Conservation (phyloP, 2,888 invertebrate genomes). For the Lycocerus yunnanus region DNA sequence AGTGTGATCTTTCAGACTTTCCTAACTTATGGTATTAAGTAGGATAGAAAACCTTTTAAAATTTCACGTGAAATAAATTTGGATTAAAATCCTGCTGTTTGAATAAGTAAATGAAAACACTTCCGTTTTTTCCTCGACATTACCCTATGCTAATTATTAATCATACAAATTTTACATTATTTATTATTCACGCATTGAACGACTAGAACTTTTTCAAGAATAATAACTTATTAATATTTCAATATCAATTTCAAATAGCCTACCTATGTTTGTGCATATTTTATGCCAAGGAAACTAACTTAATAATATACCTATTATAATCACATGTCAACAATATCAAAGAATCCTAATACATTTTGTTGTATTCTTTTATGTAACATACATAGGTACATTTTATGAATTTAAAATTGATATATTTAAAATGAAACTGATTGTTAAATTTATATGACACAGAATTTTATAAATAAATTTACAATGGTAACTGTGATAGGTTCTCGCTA, state of each 20-base stretch:
- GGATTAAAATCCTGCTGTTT: constrained; percentile 41
- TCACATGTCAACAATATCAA: background rate
- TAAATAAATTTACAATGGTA: background rate
- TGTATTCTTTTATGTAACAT: background rate
- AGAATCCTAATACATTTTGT: background rate
- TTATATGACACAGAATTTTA: background rate
- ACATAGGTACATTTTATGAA: background rate
- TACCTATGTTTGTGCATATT: background rate
- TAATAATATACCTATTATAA: background rate
- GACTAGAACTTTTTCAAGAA: background rate
- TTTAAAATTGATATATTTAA: background rate
- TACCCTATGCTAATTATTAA: background rate
- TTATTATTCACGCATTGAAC: background rate
- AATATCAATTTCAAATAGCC: background rate
- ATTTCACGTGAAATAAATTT: constrained; percentile 46
- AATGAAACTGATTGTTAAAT: background rate
- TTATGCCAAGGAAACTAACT: background rate
- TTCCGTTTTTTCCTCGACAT: background rate
- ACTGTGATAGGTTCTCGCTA: background rate
- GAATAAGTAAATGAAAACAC: constrained; percentile 5
- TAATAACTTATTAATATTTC: background rate
- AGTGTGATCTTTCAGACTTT: constrained; percentile 44
- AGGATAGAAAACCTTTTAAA: constrained; percentile 49
- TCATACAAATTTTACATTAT: background rate
- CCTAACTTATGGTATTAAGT: constrained; percentile 46